A percentile compares a stretch with the other conserved stretches of the same genome.
phyloP scores from a whole-genome alignment of 2,113 vertebrate species.

The Pluvianellus socialis region DNA sequence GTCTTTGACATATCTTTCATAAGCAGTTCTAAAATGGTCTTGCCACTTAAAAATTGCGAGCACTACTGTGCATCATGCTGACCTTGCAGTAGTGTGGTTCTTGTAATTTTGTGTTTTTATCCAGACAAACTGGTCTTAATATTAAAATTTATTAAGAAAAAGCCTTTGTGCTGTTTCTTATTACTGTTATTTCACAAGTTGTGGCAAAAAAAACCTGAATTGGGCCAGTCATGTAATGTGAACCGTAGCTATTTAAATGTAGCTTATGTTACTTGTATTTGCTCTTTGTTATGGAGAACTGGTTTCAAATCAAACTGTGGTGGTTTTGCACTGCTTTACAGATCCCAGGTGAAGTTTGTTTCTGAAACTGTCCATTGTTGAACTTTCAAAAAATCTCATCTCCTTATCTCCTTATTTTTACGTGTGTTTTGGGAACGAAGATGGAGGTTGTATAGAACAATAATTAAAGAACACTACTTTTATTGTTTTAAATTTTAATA shows the following conservation, averaged over 20 bases:
- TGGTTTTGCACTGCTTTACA: conserved; percentile 4
- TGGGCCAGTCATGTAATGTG: background rate
- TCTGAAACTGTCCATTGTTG: background rate
- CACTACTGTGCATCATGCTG: conserved; percentile 43
- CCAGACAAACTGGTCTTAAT: conserved; percentile 53
- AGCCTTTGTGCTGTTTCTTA: conserved; percentile 45
- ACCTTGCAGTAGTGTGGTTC: conserved; percentile 27
- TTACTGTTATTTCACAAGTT: conserved; percentile 18
- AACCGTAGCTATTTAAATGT: background rate
- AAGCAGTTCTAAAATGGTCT: conserved; percentile 24
- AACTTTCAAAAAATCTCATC: background rate
- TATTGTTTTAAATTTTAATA: conserved; percentile 8
- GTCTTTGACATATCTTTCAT: background rate
- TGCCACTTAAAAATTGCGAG: conserved; percentile 9
- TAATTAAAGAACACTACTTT: background rate
- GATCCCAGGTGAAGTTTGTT: background rate
- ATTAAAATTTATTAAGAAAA: conserved; percentile 73
- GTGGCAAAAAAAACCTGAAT: background rate
- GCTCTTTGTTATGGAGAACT: conserved; percentile 23
- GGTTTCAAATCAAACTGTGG: conserved; percentile 26
- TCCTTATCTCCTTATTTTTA: background rate
- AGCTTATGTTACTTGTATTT: background rate
- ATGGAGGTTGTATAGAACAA: conserved; percentile 31
- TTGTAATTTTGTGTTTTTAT: conserved; percentile 63
- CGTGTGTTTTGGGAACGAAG: background rate